These are phyloP conservation scores for Fundulus diaphanus DNA, from an alignment of 2,797 vertebrate genomes.

Conservation along the genomic window DNA sequence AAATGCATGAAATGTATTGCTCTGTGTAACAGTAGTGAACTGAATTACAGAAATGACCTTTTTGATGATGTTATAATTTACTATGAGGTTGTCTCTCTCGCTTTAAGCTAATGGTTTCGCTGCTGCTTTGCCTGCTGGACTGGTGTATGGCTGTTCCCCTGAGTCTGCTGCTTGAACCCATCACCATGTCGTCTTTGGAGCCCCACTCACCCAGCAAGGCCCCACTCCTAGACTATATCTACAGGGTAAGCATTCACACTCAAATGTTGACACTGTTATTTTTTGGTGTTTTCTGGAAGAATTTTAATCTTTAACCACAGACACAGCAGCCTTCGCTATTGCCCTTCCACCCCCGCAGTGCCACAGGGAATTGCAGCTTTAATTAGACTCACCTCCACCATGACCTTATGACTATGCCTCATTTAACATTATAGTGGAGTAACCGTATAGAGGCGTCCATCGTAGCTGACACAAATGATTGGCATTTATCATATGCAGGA, in stretches of 20 bases:
- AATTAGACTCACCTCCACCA: conserved; percentile 66
- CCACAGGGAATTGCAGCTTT: conserved; percentile 51
- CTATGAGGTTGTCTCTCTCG: background rate
- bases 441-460: conserved; percentile 12
- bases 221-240: conserved; percentile 94
- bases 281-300: conserved; percentile 17
- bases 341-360: conserved; percentile 25
- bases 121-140: conserved; percentile 95
- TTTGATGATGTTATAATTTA: background rate
- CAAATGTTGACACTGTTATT: background rate
- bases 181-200: conserved; percentile 85
- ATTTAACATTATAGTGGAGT: conserved; percentile 56
- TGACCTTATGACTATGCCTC: conserved; percentile 62
- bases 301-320: background rate
- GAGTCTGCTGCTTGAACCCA: conserved; percentile 88
- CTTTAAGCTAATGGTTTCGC: conserved; percentile 92
- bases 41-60: background rate
- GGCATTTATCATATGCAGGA: conserved; percentile 30
- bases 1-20: background rate
- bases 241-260: conserved; percentile 86
- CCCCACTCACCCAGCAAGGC: conserved; percentile 84
- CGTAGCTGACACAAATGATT: background rate
- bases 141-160: conserved; percentile 97
- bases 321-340: conserved; percentile 37
- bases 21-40: background rate